These are phyloP conservation scores for Polydrusus tereticollis DNA, from an alignment of 2,888 invertebrate genomes.

Conservation along the genomic window DNA sequence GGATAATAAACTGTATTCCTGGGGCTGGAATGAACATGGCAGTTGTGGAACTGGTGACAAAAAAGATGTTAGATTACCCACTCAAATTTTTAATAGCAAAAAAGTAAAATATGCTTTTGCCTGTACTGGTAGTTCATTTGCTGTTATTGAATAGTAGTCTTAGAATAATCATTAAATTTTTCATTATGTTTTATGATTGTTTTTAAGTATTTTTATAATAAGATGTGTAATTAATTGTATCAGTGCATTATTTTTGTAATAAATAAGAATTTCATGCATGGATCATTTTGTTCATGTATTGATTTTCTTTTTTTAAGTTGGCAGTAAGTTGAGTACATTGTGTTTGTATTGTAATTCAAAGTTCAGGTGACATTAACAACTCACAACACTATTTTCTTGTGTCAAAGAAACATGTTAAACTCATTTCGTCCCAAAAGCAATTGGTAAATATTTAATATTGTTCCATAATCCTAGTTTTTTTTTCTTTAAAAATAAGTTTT, in stretches of 20 bases:
- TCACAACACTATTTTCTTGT: constrained; percentile 24
- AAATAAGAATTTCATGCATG: constrained; percentile 51
- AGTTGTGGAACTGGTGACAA: constrained; percentile 80
- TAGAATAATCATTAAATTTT: constrained; percentile 57
- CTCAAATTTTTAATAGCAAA: constrained; percentile 62
- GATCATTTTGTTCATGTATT: constrained; percentile 58
- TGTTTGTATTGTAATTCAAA: constrained; percentile 55
- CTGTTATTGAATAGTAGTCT: constrained; percentile 65
- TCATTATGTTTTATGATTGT: constrained; percentile 60
- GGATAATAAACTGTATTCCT: constrained; percentile 77
- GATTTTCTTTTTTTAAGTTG: constrained; percentile 52
- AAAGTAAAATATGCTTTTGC: constrained; percentile 66
- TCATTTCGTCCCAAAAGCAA: constrained; percentile 59
- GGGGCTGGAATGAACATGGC: constrained; percentile 95
- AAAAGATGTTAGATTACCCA: constrained; percentile 67
- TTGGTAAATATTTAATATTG: constrained; percentile 59
- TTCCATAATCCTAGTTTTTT: background rate
- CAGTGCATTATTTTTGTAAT: constrained; percentile 58
- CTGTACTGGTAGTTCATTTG: constrained; percentile 71
- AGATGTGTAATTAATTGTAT: constrained; percentile 56
- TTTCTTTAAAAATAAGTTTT: constrained; percentile 14
- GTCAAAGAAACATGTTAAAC: constrained; percentile 58
- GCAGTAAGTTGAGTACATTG: constrained; percentile 26
- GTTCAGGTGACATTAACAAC: constrained; percentile 38
- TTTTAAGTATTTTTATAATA: constrained; percentile 64